Conservation (phyloP, 2,888 invertebrate species). For the Meiosimyza decipiens region DNA sequence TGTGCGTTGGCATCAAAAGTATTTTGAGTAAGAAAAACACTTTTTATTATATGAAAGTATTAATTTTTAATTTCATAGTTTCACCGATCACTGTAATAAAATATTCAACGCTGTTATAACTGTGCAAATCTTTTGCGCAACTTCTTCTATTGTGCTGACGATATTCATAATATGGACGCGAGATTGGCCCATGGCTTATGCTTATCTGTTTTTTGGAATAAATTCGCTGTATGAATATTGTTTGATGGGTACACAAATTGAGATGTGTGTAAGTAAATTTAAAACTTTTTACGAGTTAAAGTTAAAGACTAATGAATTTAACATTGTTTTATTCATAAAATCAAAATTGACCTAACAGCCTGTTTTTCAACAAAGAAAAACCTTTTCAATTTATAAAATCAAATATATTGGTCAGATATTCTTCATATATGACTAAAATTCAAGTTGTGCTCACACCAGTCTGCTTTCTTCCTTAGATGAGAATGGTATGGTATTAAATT, state of each 20-base stretch:
- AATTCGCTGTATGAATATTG: constrained; percentile 51
- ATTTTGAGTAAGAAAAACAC: constrained; percentile 36
- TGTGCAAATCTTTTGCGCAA: constrained; percentile 35
- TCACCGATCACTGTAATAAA: constrained; percentile 44
- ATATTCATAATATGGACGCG: constrained; percentile 47
- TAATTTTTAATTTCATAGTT: constrained; percentile 36
- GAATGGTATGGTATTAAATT: too few species aligned
- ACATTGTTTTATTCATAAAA: too few species aligned
- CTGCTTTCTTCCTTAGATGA: too few species aligned
- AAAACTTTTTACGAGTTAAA: background rate
- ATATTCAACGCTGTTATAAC: constrained; percentile 43
- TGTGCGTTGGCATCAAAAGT: constrained; percentile 48
- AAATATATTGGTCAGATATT: too few species aligned
- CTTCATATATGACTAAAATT: too few species aligned
- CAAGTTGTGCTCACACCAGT: too few species aligned
- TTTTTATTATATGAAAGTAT: background rate
- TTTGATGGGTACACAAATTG: constrained; percentile 50
- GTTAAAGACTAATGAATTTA: too few species aligned
- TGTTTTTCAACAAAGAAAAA: too few species aligned
- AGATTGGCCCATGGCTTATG: constrained; percentile 49
- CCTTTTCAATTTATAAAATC: too few species aligned
- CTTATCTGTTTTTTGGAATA: constrained; percentile 43
- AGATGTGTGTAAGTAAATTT: constrained; percentile 44
- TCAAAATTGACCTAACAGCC: too few species aligned
- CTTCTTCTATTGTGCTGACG: constrained; percentile 44